Evolutionary conservation across 2,888 invertebrate species (phyloP).

Genomic region (Troides aeacus): DNA sequence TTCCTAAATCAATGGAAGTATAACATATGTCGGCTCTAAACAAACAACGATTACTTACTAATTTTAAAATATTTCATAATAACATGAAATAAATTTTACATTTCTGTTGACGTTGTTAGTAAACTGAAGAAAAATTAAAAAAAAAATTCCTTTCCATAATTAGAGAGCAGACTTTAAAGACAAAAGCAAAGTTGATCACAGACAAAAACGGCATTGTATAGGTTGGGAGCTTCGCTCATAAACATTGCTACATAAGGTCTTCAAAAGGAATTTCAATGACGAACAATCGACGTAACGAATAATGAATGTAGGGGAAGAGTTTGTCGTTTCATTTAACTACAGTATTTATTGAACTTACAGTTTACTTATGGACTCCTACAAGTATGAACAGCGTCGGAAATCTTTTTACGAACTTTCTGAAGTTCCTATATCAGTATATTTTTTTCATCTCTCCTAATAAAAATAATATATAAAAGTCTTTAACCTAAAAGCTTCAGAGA

Average conservation of each 20-base stretch:
- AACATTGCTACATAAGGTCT: conserved; percentile 28
- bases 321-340: conserved; percentile 30
- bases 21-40: no score
- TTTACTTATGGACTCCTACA: conserved; percentile 16
- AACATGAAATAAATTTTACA: no score
- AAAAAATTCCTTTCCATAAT: neutral
- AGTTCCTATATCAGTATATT: no score
- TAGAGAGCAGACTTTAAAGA: neutral
- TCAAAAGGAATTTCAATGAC: conserved; percentile 30
- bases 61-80: no score
- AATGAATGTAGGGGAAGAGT: conserved; percentile 30
- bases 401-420: conserved; percentile 7
- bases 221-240: conserved; percentile 4
- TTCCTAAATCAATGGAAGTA: no score
- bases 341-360: conserved; percentile 28
- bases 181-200: neutral
- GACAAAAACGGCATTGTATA: conserved; percentile 16
- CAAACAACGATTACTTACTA: no score
- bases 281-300: conserved; percentile 29
- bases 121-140: no score
- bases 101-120: no score
- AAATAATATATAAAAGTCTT: no score
- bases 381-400: conserved; percentile 7
- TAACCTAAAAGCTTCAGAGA: no score
- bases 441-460: no score